phyloP scores from a whole-genome alignment of 2,113 vertebrate genomes.

The Condylura cristata region DNA sequence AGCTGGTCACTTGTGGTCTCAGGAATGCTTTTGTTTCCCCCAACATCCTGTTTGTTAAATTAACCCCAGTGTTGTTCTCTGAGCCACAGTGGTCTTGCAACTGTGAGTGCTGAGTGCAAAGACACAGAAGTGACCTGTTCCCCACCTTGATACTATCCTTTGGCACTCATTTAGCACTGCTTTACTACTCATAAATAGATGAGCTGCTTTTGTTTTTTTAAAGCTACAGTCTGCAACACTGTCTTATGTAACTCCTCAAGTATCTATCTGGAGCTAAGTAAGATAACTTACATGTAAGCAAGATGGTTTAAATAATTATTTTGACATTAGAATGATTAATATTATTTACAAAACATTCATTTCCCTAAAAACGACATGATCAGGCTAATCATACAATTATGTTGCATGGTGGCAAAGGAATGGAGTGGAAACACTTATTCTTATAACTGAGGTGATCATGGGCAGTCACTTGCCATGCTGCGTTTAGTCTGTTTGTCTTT shows the following conservation, averaged over 20 bases:
- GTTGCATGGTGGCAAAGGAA: not conserved
- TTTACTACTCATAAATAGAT: not conserved
- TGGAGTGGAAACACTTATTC: not conserved
- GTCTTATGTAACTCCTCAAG: not conserved
- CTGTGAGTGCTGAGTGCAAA: no score
- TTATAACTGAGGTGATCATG: not conserved
- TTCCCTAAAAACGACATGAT: not conserved
- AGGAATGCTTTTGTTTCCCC: no score
- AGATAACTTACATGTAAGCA: constrained; percentile 19
- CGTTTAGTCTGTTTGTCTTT: not conserved
- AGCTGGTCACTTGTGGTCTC: no score
- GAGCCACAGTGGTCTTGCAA: no score
- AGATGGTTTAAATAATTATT: not conserved
- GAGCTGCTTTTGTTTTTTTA: not conserved
- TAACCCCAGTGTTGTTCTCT: no score
- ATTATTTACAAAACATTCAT: not conserved
- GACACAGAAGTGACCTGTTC: no score
- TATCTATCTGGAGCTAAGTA: not conserved
- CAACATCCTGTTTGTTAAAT: no score
- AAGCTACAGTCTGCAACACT: not conserved
- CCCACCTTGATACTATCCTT: no score
- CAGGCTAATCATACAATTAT: no score
- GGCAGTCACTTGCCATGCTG: not conserved
- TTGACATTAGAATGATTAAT: not conserved
- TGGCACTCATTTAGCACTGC: no score